Conservation (phyloP, 1,140 invertebrate genomes). For the Papilio polytes region DNA sequence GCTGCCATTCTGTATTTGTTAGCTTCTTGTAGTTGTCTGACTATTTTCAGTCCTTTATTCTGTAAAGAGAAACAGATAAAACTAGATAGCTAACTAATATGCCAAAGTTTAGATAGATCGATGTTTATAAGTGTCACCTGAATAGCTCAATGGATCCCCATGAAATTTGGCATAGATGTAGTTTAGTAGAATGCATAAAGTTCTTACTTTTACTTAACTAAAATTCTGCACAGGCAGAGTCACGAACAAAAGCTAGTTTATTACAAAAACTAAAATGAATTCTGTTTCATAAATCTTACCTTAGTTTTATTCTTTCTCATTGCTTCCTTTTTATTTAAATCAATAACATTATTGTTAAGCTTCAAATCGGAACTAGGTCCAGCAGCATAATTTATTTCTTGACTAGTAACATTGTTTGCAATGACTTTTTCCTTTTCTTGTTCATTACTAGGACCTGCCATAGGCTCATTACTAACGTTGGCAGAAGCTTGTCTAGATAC, state of each 20-base stretch:
- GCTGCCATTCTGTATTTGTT: conserved; percentile 85
- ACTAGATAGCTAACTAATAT: conserved; percentile 27
- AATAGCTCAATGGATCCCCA: too few relatives aligned
- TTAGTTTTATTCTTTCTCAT: conserved; percentile 75
- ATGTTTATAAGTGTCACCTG: too few relatives aligned
- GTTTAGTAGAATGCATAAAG: too few relatives aligned
- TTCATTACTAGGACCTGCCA: conserved; percentile 74
- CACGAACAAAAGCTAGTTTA: background rate
- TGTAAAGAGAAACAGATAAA: conserved; percentile 52
- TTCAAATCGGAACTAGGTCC: conserved; percentile 60
- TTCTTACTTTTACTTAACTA: too few relatives aligned
- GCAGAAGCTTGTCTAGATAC: conserved; percentile 48
- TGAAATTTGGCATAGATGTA: too few relatives aligned
- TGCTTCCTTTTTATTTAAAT: conserved; percentile 65
- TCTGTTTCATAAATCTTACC: conserved; percentile 47
- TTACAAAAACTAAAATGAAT: conserved; percentile 34
- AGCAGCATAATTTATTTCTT: conserved; percentile 50
- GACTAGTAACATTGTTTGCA: conserved; percentile 57
- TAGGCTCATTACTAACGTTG: conserved; percentile 58
- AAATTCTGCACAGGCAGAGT: too few relatives aligned
- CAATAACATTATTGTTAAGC: conserved; percentile 54
- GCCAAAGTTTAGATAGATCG: too few relatives aligned
- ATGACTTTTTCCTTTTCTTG: conserved; percentile 51
- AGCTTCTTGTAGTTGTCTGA: conserved; percentile 81
- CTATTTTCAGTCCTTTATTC: conserved; percentile 81